Percentiles rank a stretch among this genome's conserved stretches.
phyloP scores from a whole-genome alignment of 2,888 invertebrate species.

The Corythucha ciliata region DNA sequence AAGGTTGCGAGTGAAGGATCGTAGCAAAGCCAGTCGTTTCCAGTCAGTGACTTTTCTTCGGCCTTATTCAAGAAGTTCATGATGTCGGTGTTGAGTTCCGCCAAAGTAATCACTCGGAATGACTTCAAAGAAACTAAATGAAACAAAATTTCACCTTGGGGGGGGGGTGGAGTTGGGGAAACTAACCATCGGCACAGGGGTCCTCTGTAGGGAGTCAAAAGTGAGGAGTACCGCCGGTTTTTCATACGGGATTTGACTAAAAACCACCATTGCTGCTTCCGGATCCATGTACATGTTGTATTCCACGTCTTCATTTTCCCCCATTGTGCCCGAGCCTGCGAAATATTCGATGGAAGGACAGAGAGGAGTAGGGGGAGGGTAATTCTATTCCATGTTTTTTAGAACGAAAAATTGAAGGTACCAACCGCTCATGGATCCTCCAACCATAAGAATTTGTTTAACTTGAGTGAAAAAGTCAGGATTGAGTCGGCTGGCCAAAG shows the following conservation, averaged over 20 bases:
- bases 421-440: slow-evolving; percentile 9
- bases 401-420: background rate
- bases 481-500: slow-evolving; percentile 3
- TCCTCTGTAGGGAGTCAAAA: background rate
- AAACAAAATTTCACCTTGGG: background rate
- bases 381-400: too few species aligned
- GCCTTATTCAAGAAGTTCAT: slow-evolving; percentile 10
- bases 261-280: slow-evolving; percentile 10
- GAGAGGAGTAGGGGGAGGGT: too few species aligned
- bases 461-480: slow-evolving; percentile 3
- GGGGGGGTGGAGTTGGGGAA: background rate
- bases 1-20: too few species aligned
- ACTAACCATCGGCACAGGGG: background rate
- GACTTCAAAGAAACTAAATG: slow-evolving; percentile 3
- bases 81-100: background rate
- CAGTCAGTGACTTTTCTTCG: too few species aligned
- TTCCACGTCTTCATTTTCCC: background rate
- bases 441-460: slow-evolving; percentile 12
- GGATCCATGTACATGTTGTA: slow-evolving; percentile 11
- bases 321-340: background rate
- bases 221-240: slow-evolving; percentile 3
- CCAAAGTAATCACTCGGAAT: slow-evolving; percentile 2
- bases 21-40: too few species aligned
- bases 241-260: background rate
- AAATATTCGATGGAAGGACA: too few species aligned